Percentiles rank a stretch among this genome's conserved stretches.
These are phyloP conservation scores for Epirrhoe tristata DNA, from an alignment of 2,888 invertebrate species.

Conservation along the genomic window DNA sequence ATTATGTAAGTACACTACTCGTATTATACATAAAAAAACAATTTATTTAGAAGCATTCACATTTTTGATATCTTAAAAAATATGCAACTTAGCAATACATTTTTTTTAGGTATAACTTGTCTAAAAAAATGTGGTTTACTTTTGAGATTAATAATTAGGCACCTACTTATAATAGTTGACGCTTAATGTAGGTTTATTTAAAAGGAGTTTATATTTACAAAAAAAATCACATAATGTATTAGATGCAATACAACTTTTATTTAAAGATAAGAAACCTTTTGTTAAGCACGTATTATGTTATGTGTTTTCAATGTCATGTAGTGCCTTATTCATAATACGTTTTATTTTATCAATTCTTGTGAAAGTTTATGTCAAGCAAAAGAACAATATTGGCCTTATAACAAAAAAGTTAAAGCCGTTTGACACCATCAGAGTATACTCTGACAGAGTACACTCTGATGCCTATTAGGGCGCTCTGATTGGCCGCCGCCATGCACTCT, in stretches of 20 bases:
- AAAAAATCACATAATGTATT: background rate
- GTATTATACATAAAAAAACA: background rate
- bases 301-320: background rate
- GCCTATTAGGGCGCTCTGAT: too few species aligned
- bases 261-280: too few species aligned
- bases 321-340: background rate
- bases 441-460: too few species aligned
- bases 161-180: background rate
- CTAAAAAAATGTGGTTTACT: background rate
- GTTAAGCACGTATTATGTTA: background rate
- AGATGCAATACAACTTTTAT: background rate
- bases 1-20: constrained; percentile 8
- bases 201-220: background rate
- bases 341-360: too few species aligned
- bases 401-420: too few species aligned
- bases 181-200: background rate
- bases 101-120: background rate
- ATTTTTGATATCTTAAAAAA: background rate
- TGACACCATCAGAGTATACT: too few species aligned
- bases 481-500: too few species aligned
- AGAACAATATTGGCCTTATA: too few species aligned
- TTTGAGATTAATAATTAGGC: background rate
- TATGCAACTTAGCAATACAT: background rate
- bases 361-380: too few species aligned
- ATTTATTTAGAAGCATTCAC: background rate